These are phyloP conservation scores for Cheilosia vulpina DNA, from an alignment of 2,888 invertebrate genomes.

Conservation along the genomic window DNA sequence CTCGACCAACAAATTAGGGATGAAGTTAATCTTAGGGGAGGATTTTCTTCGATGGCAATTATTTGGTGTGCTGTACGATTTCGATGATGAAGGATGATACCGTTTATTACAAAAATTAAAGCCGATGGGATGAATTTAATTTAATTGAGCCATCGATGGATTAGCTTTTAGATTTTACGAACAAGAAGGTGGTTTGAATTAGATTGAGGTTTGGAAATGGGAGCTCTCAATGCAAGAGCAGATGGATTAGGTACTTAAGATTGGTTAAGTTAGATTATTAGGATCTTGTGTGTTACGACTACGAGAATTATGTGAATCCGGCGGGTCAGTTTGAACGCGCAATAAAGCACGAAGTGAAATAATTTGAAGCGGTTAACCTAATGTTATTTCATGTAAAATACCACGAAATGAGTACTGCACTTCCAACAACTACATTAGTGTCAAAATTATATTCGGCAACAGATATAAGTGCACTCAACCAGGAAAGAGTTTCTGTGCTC, in stretches of 20 bases:
- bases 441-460: too few relatives aligned
- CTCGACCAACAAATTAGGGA: conserved; percentile 61
- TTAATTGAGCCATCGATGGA: conserved; percentile 41
- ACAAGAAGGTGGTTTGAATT: background rate
- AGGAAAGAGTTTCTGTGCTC: too few relatives aligned
- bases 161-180: conserved; percentile 8
- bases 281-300: too few relatives aligned
- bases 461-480: too few relatives aligned
- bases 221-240: background rate
- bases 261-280: background rate
- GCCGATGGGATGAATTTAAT: conserved; percentile 52
- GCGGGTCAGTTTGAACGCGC: too few relatives aligned
- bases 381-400: too few relatives aligned
- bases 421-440: too few relatives aligned
- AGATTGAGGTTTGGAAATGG: background rate
- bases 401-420: too few relatives aligned
- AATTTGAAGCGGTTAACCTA: too few relatives aligned
- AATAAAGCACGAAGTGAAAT: too few relatives aligned
- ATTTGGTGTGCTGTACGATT: conserved; percentile 27
- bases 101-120: conserved; percentile 58
- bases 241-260: background rate
- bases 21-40: conserved; percentile 65
- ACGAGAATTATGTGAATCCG: too few relatives aligned
- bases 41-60: conserved; percentile 43
- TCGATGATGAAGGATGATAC: conserved; percentile 50